A percentile compares a stretch with the other conserved stretches of the same genome.
Conservation (phyloP, 1,140 invertebrate genomes). For the Ephestia elutella region DNA sequence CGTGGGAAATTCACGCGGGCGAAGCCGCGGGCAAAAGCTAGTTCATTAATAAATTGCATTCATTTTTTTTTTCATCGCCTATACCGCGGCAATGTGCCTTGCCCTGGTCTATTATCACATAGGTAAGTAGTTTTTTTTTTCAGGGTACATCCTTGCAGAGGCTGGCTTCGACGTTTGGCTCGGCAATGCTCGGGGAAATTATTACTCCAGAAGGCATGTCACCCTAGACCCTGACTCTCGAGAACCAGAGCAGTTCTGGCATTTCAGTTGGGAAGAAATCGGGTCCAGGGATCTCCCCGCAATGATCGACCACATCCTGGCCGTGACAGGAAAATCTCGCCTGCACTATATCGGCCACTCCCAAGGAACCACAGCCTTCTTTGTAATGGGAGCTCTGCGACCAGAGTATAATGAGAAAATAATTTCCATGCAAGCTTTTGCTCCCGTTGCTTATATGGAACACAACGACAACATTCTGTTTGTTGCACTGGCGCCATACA, state of each 20-base stretch:
- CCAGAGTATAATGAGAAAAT: background rate
- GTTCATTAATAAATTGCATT: too few relatives aligned
- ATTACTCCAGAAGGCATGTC: slow-evolving; percentile 5
- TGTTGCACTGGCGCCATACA: background rate
- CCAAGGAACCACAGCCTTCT: background rate
- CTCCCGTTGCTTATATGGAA: slow-evolving; percentile 7
- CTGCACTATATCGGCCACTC: background rate
- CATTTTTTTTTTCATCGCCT: background rate
- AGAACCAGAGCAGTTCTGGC: background rate
- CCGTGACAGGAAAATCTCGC: background rate
- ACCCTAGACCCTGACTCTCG: too few relatives aligned
- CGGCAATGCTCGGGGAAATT: slow-evolving; percentile 6
- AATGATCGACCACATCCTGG: background rate
- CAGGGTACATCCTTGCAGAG: background rate
- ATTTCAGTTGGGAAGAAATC: background rate
- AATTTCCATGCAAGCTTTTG: background rate
- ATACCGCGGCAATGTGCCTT: too few relatives aligned
- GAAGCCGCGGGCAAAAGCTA: too few relatives aligned
- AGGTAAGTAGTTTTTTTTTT: too few relatives aligned
- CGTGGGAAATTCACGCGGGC: too few relatives aligned
- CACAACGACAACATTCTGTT: background rate
- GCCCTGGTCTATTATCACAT: too few relatives aligned
- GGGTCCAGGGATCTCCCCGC: background rate
- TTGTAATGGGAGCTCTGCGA: background rate
- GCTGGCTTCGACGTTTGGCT: slow-evolving; percentile 8